These are phyloP conservation scores for Phoenicopterus ruber DNA, from an alignment of 2,113 vertebrate species.

Conservation along the genomic window DNA sequence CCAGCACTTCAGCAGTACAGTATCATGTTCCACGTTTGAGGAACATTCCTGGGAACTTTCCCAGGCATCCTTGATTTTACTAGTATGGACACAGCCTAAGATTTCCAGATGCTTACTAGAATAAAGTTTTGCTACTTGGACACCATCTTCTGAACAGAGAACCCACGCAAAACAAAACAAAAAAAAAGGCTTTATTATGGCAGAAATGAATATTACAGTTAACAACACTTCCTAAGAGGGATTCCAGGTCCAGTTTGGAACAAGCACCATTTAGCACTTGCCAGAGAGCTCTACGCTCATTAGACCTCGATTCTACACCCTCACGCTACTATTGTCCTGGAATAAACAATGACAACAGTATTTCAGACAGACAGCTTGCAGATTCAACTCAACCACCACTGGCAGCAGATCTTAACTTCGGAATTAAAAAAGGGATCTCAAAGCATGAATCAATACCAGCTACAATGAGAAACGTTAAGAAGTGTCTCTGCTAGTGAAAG, in stretches of 20 bases:
- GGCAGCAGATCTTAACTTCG: background rate
- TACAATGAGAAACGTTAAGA: background rate
- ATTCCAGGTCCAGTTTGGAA: background rate
- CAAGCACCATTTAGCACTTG: background rate
- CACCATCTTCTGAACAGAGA: background rate
- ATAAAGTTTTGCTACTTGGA: background rate
- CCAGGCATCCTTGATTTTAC: slow-evolving; percentile 54
- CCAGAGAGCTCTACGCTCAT: background rate
- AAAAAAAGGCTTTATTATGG: background rate
- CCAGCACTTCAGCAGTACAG: slow-evolving; percentile 21
- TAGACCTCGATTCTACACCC: background rate
- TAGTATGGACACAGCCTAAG: background rate
- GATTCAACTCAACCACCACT: background rate
- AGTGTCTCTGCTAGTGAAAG: background rate
- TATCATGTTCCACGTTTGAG: slow-evolving; percentile 19
- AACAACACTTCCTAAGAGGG: background rate
- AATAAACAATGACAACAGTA: background rate
- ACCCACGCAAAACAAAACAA: background rate
- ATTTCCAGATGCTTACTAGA: slow-evolving; percentile 50
- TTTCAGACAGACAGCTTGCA: background rate
- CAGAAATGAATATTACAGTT: background rate
- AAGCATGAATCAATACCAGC: background rate
- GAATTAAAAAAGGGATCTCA: background rate
- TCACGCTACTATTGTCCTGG: background rate
- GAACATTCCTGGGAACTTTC: slow-evolving; percentile 57